Base-by-base conservation (phyloP, 2,888 invertebrate genomes). In the Microctonus hyperodae region DNA sequence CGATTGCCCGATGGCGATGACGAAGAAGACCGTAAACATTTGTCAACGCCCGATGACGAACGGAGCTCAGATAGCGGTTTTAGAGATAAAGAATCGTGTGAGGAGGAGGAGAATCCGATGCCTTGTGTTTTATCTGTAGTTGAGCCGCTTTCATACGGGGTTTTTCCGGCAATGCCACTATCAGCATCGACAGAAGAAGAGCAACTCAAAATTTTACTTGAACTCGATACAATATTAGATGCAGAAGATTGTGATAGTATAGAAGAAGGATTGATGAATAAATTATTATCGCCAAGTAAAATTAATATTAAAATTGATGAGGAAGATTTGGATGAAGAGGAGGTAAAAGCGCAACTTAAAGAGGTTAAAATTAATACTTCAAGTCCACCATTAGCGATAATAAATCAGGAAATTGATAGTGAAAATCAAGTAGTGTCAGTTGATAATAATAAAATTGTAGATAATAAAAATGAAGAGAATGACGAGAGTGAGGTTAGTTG, bases 11-110 rank as follows among this genome's bases (percentile, higher is more conserved):
- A 76, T 51, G 70, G 74, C 58, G 78, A 80, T 4, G 84, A 85
- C 11, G 85, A 85, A 56, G 83, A 85, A n/a, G 84, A 85, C 9
- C 77, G 83, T 31, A 84, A 83, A 35, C 83, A 83, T 59, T 74
- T 85, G n/a, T 81, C 83, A 20, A 86, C 86, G 0, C 86, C 86
- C 0, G 86, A 86, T 65, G 86, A 86, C 60, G 86, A 86, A 68
- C 78, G 85, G 23, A 86, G 86, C 69, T 85, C 85, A n/a, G 86
- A 86, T 68, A 85, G 85, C 20, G 86, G 86, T 56, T 86, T 86
- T 62, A 79, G 86, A 13, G 86, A 86, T 67, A 86, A 86, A 69
- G 86, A 85, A 64, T 83, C 83, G 0, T 83, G 81, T 59, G 83
- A 83, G 65, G 83, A 83, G 33, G 83, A 83, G 57, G 84, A 81